Evolutionary conservation across 2,113 vertebrate species (phyloP), one percentile per base, ranked within the genome.

Genomic region (Eublepharis macularius): DNA sequence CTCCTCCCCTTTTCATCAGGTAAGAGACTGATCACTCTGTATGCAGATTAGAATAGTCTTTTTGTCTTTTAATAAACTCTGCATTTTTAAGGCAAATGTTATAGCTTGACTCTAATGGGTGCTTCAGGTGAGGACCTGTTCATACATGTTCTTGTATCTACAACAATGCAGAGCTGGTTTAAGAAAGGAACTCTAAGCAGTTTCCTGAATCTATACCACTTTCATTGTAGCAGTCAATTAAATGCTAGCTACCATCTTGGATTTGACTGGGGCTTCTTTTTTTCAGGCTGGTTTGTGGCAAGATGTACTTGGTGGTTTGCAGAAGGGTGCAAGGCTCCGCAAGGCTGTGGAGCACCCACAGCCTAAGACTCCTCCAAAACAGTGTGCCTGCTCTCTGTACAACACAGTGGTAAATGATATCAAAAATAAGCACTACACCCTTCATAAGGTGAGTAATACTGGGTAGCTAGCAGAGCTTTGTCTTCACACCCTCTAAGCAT

Each of bases 371-470:
- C 36, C 90, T 66, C 70, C 76, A 0, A 85, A n/a, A 16, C 81
- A 87, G 17, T 0, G 4, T 0, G 0, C 43, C 32, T 19, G 1
- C 68, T 94, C 95, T 63, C 94, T 95, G 21, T 94, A 89, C 5
- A 91, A 94, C 65, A 81, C 92, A 0, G 92, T 97, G 49, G 4
- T 96, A 86, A 92, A 94, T 83, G 96, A 96, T 83, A 96, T 97
- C 79, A 93, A 75, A 87, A 87, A 90, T 76, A 92, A 82, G 82
- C 94, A 94, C 78, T 96, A 96, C 85, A 92, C 68, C 5, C 94
- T 97, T 34, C 92, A 87, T 9, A 95, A 95, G 88, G 96, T 94
- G 77, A 60, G 65, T 51, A 17, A 1, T 81, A 32, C 24, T 41
- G 72, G 36, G 51, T 9, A 47, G 6, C 0, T 80, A 9, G 2